Evolutionary conservation across 2,113 vertebrate species (phyloP), one percentile per base, ranked within the genome.

Genomic region (Laticauda colubrina): DNA sequence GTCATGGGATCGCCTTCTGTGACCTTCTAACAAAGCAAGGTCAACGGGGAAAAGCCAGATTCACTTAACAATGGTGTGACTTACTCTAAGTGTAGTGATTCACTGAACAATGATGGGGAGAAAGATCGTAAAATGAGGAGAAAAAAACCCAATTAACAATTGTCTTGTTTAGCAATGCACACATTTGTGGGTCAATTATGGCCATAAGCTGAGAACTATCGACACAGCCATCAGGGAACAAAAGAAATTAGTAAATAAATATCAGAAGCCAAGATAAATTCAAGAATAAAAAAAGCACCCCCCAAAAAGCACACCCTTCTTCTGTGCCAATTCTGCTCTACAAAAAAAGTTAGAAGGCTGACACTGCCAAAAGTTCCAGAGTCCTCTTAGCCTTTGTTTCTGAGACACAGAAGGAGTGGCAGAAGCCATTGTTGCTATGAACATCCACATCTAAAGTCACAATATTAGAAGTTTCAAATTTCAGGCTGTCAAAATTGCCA

Each of bases 381-480:
- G 39, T 55, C 20, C 26, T 15, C 43, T 59, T 48, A 87, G 69
- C 51, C 91, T 24, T 69, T 39, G 45, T 92, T 48, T 92, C 6
- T 45, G 53, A 45, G 55, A 48, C 88, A 85, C 24, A 24, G 23
- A 85, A 89, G 20, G 48, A 85, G 43, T 89, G 69, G 56, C 92
- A 85, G 69, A 85, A 92, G 88, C 88, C 39, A 56, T 34, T 48
- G 34, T 26, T 91, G 90, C 34, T 91, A 54, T 59, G 69, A 61
- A 54, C 64, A 89, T 91, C 88, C 55, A 24, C 23, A 8, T 3
- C 21, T 18, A 2, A 24, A 34, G 12, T 69, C 48, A 15, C 23
- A 93, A 88, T 81, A n/a, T n/a, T 59, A 91, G 20, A 54, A 0
- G 39, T 91, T 87, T 1, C 5, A 64, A 53, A 45, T 29, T 85